Percentiles rank a stretch among this genome's conserved stretches.
Conservation (phyloP, 1,140 invertebrate genomes). For the Drosophila aff. region DNA sequence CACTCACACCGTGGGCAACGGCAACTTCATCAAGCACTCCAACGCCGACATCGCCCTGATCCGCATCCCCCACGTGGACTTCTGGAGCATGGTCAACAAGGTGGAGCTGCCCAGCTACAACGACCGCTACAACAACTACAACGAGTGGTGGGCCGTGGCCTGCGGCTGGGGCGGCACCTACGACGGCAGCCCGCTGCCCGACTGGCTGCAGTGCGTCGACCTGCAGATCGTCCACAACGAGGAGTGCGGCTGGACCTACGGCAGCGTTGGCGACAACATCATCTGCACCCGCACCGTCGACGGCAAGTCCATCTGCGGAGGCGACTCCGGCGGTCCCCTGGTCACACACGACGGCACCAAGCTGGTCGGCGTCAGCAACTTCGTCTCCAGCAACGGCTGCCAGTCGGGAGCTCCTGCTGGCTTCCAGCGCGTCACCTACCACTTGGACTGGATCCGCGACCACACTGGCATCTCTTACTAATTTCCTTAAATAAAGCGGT, state of each 20-base stretch:
- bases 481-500: slow-evolving; percentile 26
- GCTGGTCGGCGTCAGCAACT: slow-evolving; percentile 57
- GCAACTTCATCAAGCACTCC: slow-evolving; percentile 49
- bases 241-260: slow-evolving; percentile 37
- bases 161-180: slow-evolving; percentile 62
- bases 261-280: slow-evolving; percentile 38
- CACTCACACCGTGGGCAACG: slow-evolving; percentile 40
- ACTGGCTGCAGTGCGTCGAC: slow-evolving; percentile 54
- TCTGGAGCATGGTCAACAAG: slow-evolving; percentile 61
- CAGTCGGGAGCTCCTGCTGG: slow-evolving; percentile 85
- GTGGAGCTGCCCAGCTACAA: slow-evolving; percentile 59
- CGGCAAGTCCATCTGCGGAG: slow-evolving; percentile 77
- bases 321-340: slow-evolving; percentile 87
- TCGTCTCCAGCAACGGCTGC: slow-evolving; percentile 54
- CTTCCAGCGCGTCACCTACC: slow-evolving; percentile 86
- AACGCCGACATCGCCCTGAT: slow-evolving; percentile 51
- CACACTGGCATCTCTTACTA: slow-evolving; percentile 66
- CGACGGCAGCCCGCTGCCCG: slow-evolving; percentile 50
- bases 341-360: slow-evolving; percentile 58
- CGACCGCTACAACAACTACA: slow-evolving; percentile 55
- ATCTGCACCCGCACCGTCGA: slow-evolving; percentile 64
- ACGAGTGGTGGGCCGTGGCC: slow-evolving; percentile 52
- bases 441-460: slow-evolving; percentile 86
- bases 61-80: slow-evolving; percentile 50
- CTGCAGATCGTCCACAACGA: slow-evolving; percentile 56